Evolutionary conservation across 2,113 vertebrate genomes (phyloP).

Genomic region (Erythrocercus mccallii): DNA sequence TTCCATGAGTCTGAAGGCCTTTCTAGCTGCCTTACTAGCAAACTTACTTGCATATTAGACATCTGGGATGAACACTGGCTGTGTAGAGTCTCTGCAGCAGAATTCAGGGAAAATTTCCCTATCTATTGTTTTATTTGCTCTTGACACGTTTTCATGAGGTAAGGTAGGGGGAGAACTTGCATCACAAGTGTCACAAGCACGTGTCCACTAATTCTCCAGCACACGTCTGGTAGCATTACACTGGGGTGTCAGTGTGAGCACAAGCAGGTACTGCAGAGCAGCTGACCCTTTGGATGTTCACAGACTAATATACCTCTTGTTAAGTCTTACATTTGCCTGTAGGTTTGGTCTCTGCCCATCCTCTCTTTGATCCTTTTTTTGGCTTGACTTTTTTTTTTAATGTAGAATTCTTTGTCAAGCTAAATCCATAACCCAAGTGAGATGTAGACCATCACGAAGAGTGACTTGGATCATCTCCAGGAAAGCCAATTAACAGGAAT

Average conservation of each 20-base stretch:
- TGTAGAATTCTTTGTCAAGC: background rate
- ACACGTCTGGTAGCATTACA: fast-evolving
- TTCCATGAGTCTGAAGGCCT: background rate
- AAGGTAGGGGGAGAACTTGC: background rate
- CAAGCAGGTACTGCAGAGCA: background rate
- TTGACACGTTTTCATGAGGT: background rate
- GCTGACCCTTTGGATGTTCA: background rate
- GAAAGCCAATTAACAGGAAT: background rate
- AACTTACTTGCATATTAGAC: background rate
- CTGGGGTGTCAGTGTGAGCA: background rate
- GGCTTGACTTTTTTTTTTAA: background rate
- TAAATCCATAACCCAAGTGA: background rate
- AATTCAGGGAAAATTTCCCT: background rate
- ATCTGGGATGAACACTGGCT: background rate
- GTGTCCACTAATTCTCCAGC: background rate
- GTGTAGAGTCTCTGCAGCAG: background rate
- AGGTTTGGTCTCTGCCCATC: background rate
- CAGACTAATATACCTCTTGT: background rate
- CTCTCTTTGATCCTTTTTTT: background rate
- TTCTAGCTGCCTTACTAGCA: background rate
- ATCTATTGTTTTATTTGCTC: background rate
- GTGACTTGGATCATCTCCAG: background rate
- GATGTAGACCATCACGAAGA: background rate
- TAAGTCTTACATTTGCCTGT: background rate
- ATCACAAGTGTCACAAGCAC: background rate